Evolutionary conservation across 1,140 invertebrate species (phyloP).

Genomic region (Bombus difficillimus): DNA sequence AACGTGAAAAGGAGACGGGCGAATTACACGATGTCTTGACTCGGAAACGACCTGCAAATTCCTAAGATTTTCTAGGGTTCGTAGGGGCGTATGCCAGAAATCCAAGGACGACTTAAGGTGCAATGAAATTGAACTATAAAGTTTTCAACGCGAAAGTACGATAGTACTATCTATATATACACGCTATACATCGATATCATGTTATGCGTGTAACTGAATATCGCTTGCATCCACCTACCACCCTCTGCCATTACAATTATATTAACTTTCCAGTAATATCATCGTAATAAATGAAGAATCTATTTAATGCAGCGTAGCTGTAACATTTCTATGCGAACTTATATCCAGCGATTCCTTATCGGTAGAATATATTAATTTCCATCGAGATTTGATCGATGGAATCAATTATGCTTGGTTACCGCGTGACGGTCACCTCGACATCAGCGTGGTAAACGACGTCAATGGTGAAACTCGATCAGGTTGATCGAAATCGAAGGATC

Average conservation of each 20-base stretch:
- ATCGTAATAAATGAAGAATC: not conserved
- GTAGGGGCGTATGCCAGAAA: not conserved
- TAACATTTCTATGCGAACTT: no score
- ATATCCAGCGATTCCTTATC: not conserved
- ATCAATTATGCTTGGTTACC: no score
- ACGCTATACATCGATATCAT: not conserved
- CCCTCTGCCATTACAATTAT: not conserved
- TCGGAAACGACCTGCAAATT: not conserved
- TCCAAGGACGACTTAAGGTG: not conserved
- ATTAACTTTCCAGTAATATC: not conserved
- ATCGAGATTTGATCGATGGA: not conserved
- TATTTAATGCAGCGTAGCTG: not conserved
- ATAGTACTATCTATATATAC: no score
- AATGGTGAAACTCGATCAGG: not conserved
- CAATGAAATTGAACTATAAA: not conserved
- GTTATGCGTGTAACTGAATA: not conserved
- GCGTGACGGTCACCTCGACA: no score
- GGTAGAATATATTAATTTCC: not conserved
- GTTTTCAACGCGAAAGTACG: no score
- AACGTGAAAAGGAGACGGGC: not conserved
- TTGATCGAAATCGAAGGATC: conserved; percentile 23
- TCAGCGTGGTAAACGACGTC: not conserved
- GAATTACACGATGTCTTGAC: not conserved
- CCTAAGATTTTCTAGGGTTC: not conserved
- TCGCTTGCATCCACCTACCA: not conserved